Base-by-base conservation (phyloP, 1,140 invertebrate genomes). In the Euura saliciscinereae region DNA sequence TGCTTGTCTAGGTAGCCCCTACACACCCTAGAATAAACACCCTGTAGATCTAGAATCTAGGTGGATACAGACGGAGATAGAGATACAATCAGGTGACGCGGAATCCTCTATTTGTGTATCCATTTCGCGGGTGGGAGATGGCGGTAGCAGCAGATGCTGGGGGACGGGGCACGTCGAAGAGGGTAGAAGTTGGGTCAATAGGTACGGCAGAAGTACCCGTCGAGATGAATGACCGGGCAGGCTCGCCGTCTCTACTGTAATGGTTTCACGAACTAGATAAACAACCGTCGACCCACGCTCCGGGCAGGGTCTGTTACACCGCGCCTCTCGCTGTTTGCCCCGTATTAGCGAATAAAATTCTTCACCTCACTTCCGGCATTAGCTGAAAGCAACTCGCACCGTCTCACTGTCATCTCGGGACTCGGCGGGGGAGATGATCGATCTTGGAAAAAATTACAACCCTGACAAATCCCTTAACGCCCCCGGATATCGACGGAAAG, bases 1-100 rank as follows among this genome's bases (percentile, higher is more conserved):
- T 28, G 28, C 28, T 28, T 28, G 28, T 28, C 28, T 1, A 28
- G 28, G 28, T 28, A 28, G 28, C 28, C 28, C 28, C 28, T 28
- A 28, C 28, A 28, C 28, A 28, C 1, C 28, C 28, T 28, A 28
- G 28, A 28, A 28, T 28, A 28, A 28, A 28, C 28, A 28, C 0
- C 28, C 28, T 1, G 28, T 28, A 28, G 28, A 28, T 28, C 28
- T 28, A 28, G 28, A 28, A 28, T 28, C 66, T 13, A 6, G 45
- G 10, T 46, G 43, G 43, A 4, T 44, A 70, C 10, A 70, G 51
- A 70, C 8, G 42, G 69, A 70, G 45, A 70, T 42, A 70, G 5
- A 70, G 69, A 70, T 13, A 70, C 13, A 64, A 43, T 64, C 46
- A 70, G n/a, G 43, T 42, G 44, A 10, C 10, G 28, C 28, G 28